phyloP scores from a whole-genome alignment of 2,888 invertebrate genomes.

The Aporophyla nigra region DNA sequence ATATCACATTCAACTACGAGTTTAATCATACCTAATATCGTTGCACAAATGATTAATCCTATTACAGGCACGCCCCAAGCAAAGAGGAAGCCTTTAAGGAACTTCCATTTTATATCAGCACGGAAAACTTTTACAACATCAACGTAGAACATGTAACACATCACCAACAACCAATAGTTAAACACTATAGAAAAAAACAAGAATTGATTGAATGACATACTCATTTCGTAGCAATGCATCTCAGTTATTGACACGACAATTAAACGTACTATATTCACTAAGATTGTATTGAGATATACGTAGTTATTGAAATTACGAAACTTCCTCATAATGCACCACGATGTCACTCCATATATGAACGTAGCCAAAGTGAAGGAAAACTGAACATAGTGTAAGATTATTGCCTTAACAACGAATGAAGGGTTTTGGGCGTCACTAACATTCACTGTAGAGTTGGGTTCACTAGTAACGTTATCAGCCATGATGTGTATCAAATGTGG shows the following conservation, averaged over 20 bases:
- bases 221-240: not conserved
- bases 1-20: not conserved
- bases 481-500: not conserved
- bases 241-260: not conserved
- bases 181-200: slow-evolving; percentile 29
- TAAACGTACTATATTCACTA: slow-evolving; percentile 36
- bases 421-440: not conserved
- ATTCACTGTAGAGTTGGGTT: not conserved
- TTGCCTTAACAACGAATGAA: not conserved
- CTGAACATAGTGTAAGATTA: not conserved
- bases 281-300: slow-evolving; percentile 24
- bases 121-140: slow-evolving; percentile 39
- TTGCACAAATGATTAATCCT: not conserved
- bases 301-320: slow-evolving; percentile 43
- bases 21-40: slow-evolving; percentile 15
- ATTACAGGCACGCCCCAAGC: slow-evolving; percentile 31
- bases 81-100: slow-evolving; percentile 26
- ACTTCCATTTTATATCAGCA: slow-evolving; percentile 19
- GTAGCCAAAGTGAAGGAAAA: not conserved
- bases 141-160: slow-evolving; percentile 44
- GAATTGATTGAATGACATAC: not conserved
- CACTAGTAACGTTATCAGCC: not conserved
- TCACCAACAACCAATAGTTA: slow-evolving; percentile 37
- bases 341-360: slow-evolving; percentile 38
- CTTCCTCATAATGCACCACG: slow-evolving; percentile 40